phyloP scores from a whole-genome alignment of 2,888 invertebrate genomes.

The Cartodere bifasciata region DNA sequence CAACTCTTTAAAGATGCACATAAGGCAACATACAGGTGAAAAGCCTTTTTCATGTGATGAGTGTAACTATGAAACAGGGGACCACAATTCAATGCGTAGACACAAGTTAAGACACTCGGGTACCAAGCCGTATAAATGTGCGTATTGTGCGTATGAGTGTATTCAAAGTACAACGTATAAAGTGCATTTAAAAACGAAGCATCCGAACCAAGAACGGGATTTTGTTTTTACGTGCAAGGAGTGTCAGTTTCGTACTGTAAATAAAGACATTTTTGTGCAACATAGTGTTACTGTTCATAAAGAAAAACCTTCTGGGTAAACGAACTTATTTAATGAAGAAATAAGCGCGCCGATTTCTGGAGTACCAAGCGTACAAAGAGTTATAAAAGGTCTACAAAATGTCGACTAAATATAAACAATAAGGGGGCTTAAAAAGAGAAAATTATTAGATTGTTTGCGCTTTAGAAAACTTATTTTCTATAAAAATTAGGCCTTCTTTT shows the following conservation, averaged over 20 bases:
- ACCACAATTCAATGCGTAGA: slow-evolving; percentile 69
- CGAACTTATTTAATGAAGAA: slow-evolving; percentile 12
- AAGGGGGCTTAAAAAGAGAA: too few species aligned
- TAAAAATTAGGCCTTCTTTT: too few species aligned
- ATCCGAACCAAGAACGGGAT: slow-evolving; percentile 52
- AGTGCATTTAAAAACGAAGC: slow-evolving; percentile 64
- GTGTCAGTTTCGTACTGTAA: slow-evolving; percentile 52
- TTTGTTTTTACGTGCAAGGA: slow-evolving; percentile 48
- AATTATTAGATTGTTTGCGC: too few species aligned
- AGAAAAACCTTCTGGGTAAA: slow-evolving; percentile 37
- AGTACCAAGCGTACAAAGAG: too few species aligned
- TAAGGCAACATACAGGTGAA: slow-evolving; percentile 60
- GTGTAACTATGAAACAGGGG: slow-evolving; percentile 60
- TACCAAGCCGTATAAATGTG: slow-evolving; percentile 63
- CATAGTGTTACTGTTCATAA: slow-evolving; percentile 41
- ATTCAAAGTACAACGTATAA: slow-evolving; percentile 72
- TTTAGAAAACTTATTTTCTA: too few species aligned
- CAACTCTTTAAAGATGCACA: slow-evolving; percentile 52
- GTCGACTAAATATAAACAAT: too few species aligned
- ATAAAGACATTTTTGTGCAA: slow-evolving; percentile 45
- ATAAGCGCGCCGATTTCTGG: too few species aligned
- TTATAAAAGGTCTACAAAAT: too few species aligned
- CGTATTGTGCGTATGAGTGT: slow-evolving; percentile 64
- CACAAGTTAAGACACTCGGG: slow-evolving; percentile 69
- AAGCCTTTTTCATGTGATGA: slow-evolving; percentile 65